A percentile compares a stretch with the other conserved stretches of the same genome.
Evolutionary conservation across 1,140 invertebrate species (phyloP).

Genomic region (Phthorimaea operculella): DNA sequence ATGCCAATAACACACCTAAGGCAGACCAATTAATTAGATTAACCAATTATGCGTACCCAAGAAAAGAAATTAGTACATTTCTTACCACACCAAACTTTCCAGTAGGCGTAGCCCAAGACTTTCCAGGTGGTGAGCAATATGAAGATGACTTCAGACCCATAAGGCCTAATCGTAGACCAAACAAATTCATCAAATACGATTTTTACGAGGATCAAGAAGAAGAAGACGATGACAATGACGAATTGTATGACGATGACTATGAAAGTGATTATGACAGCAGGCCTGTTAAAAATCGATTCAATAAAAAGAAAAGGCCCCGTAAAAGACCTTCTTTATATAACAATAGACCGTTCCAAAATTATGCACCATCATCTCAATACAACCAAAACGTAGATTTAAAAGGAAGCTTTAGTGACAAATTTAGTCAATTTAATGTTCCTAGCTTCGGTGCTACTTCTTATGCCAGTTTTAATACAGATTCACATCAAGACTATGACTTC

Average conservation of each 20-base stretch:
- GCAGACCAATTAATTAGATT: slow-evolving; percentile 31
- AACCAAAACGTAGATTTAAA: slow-evolving; percentile 22
- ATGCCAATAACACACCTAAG: slow-evolving; percentile 14
- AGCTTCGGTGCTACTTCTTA: slow-evolving; percentile 3
- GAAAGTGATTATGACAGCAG: slow-evolving; percentile 32
- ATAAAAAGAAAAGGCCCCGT: no score
- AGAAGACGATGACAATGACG: slow-evolving; percentile 37
- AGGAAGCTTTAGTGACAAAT: slow-evolving; percentile 30
- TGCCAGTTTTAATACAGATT: slow-evolving; percentile 11
- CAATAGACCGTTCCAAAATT: slow-evolving; percentile 9
- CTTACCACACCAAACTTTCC: slow-evolving; percentile 33
- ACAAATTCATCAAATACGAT: slow-evolving; percentile 3
- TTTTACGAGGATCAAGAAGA: slow-evolving; percentile 32
- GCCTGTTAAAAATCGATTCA: not conserved
- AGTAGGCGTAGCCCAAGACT: slow-evolving; percentile 34
- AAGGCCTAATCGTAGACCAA: not conserved
- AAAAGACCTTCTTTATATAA: not conserved
- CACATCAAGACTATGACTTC: not conserved
- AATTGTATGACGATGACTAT: slow-evolving; percentile 29
- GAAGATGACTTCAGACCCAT: not conserved
- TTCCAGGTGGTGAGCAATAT: not conserved
- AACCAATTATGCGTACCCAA: slow-evolving; percentile 15
- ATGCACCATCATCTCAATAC: slow-evolving; percentile 20
- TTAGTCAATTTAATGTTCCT: slow-evolving; percentile 23
- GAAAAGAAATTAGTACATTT: slow-evolving; percentile 23